These are phyloP conservation scores for Bombus cullumanus DNA, from an alignment of 1,140 invertebrate species.

Conservation along the genomic window DNA sequence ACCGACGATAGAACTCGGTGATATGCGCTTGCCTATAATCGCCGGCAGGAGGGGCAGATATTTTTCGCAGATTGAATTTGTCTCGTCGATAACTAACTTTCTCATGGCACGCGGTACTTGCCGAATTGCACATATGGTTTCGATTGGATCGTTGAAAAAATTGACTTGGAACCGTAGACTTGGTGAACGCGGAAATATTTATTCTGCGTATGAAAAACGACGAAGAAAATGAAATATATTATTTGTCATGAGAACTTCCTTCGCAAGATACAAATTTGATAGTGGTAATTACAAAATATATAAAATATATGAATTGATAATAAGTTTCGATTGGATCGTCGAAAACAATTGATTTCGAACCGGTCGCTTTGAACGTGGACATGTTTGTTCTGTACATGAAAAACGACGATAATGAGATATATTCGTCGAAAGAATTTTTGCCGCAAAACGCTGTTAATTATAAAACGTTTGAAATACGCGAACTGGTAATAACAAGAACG, in stretches of 20 bases:
- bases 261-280: no score
- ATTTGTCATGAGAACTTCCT: background rate
- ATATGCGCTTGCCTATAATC: background rate
- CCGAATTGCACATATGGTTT: background rate
- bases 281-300: no score
- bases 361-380: no score
- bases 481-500: no score
- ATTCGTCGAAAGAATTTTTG: no score
- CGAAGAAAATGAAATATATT: background rate
- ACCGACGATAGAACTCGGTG: background rate
- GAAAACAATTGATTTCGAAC: no score
- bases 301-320: no score
- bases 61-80: conserved; percentile 49
- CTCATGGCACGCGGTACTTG: background rate
- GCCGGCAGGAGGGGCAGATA: background rate
- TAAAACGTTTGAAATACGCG: no score
- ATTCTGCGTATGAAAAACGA: background rate
- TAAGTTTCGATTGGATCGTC: no score
- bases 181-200: background rate
- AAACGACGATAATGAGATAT: no score
- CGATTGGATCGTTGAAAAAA: background rate
- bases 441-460: no score
- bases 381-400: no score
- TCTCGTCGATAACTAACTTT: conserved; percentile 11
- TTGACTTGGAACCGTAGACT: background rate